These are phyloP conservation scores for Numida meleagris DNA, from an alignment of 2,113 vertebrate species.

Conservation along the genomic window DNA sequence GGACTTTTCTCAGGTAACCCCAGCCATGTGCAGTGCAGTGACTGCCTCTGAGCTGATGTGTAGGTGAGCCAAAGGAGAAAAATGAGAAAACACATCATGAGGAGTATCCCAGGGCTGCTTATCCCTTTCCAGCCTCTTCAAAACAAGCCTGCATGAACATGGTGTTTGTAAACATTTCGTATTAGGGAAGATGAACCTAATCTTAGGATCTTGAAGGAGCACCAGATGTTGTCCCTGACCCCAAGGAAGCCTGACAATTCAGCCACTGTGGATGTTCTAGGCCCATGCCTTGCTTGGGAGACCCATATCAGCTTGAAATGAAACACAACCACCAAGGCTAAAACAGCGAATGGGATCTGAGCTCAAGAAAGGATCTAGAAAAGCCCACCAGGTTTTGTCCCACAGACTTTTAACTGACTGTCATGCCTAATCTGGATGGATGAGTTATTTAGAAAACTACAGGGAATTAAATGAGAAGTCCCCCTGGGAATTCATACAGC, in stretches of 20 bases:
- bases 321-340: not conserved
- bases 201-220: not conserved
- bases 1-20: not conserved
- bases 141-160: not conserved
- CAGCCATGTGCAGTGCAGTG: not conserved
- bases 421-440: not conserved
- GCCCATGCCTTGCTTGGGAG: too few species aligned
- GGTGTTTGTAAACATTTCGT: not conserved
- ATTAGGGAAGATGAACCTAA: not conserved
- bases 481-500: not conserved
- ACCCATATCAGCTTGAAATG: not conserved
- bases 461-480: not conserved
- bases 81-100: not conserved
- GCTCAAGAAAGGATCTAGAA: not conserved
- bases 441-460: not conserved
- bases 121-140: not conserved
- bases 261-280: not conserved
- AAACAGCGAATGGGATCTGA: not conserved
- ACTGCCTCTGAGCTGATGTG: not conserved
- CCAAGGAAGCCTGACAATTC: not conserved
- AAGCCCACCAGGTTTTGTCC: not conserved
- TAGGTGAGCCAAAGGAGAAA: not conserved
- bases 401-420: not conserved
- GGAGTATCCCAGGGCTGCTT: not conserved
- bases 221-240: not conserved